Evolutionary conservation across 2,888 invertebrate genomes (phyloP).

Genomic region (Arrhopalites spinosus): DNA sequence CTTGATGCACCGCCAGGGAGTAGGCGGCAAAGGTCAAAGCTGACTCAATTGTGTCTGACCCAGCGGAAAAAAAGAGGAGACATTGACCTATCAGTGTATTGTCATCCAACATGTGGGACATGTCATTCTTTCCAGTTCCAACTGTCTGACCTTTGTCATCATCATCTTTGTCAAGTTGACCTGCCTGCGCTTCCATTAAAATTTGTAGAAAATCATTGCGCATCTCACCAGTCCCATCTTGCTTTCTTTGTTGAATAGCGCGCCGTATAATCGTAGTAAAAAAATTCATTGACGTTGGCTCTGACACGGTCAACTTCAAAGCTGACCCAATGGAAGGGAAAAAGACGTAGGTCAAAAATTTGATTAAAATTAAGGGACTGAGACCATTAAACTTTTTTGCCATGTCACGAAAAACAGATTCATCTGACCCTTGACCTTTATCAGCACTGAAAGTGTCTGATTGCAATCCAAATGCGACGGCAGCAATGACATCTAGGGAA

Average conservation of each 20-base stretch:
- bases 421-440: slow-evolving; percentile 36
- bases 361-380: background rate
- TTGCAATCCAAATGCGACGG: slow-evolving; percentile 11
- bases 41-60: background rate
- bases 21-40: background rate
- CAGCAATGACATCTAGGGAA: slow-evolving; percentile 7
- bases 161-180: slow-evolving; percentile 17
- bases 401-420: slow-evolving; percentile 42
- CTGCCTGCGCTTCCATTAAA: slow-evolving; percentile 26
- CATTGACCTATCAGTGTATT: slow-evolving; percentile 26
- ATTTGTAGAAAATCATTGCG: slow-evolving; percentile 57
- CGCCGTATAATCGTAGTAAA: background rate
- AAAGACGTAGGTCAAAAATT: background rate
- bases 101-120: slow-evolving; percentile 19
- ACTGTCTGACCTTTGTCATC: background rate
- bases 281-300: slow-evolving; percentile 12
- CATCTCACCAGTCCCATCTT: background rate
- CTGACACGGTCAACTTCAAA: background rate
- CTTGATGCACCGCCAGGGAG: slow-evolving; percentile 20
- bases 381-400: background rate
- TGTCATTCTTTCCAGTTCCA: background rate
- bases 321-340: slow-evolving; percentile 2
- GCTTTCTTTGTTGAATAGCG: slow-evolving; percentile 11
- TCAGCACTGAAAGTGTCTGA: background rate
- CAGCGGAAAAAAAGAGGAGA: slow-evolving; percentile 29